Evolutionary conservation across 2,888 invertebrate genomes (phyloP), one percentile per base, ranked within the genome.

Genomic region (Ornithoptera alexandrae): DNA sequence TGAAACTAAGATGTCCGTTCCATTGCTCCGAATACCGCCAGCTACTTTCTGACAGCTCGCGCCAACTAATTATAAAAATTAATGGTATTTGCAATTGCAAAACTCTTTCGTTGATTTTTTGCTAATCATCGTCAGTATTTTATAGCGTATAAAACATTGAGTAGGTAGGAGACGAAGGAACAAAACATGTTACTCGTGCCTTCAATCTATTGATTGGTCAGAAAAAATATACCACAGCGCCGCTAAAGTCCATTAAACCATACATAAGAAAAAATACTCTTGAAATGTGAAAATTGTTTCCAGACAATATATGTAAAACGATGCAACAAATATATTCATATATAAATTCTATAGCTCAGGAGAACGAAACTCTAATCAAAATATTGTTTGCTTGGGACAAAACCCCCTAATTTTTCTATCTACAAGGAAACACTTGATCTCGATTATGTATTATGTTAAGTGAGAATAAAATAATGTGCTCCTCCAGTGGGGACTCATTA

Each of bases 51-150:
- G 76, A 75, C 78, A 76, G 75, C 74, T 74, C 68, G 71, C 73
- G 73, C 73, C 69, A 70, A 61, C 72, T 72, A 75, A 73, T 78
- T 79, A 78, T 72, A 74, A 76, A 76, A 77, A 79, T 77, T 78
- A 79, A 80, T 79, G 68, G 74, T 77, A 75, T 74, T 72, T 73
- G 62, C 74, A 73, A 72, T 74, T 57, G 61, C 67, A 58, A 71
- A 67, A 69, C 74, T 70, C 68, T 73, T 70, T 62, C 61, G 62
- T 57, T 57, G 65, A 62, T 74, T 72, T 70, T 71, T 73, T 65
- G 68, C 67, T 71, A 59, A 65, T 67, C 65, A 66, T 50, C n/a
- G 30, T 10, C 56, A 20, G 12, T 57, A 46, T 57, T 61, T 61
- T 39, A 59, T 17, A 24, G 57, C 20, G 30, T 69, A 50, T 61